Evolutionary conservation across 2,888 invertebrate genomes (phyloP), one percentile per base, ranked within the genome.

Genomic region (Plutella xylostella): DNA sequence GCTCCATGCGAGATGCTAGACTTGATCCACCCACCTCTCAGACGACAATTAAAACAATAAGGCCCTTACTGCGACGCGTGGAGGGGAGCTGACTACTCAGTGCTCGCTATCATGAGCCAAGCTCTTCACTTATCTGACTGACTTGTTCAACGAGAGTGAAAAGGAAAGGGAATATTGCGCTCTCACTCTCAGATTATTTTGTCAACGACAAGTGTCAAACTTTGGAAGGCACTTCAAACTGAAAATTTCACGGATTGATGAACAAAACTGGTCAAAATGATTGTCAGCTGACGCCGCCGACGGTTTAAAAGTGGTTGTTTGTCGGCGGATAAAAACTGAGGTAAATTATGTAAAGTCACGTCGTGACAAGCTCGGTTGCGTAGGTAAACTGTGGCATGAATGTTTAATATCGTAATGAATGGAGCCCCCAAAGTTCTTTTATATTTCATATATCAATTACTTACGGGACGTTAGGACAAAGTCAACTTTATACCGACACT

Each of bases 41-140:
- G 62, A 70, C 71, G 68, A 79, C 80, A 82, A 80, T 83, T 82
- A 82, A 80, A 76, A 72, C 72, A 68, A 61, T 67, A 65, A 75
- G 28, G 28, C 28, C 6, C 2, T n/a, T n/a, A n/a, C n/a, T n/a
- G n/a, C n/a, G n/a, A n/a, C n/a, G n/a, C n/a, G n/a, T n/a, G n/a
- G n/a, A n/a, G n/a, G n/a, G n/a, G n/a, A n/a, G n/a, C n/a, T n/a
- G n/a, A n/a, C n/a, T n/a, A n/a, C n/a, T n/a, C n/a, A n/a, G n/a
- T n/a, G n/a, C n/a, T n/a, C n/a, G n/a, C n/a, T n/a, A n/a, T n/a
- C n/a, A n/a, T n/a, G n/a, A n/a, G n/a, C n/a, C n/a, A n/a, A n/a
- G n/a, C n/a, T n/a, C n/a, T n/a, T n/a, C n/a, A n/a, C n/a, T n/a
- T n/a, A n/a, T n/a, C n/a, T n/a, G n/a, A n/a, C n/a, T n/a, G n/a